Percentiles rank a stretch among this genome's conserved stretches.
phyloP scores from a whole-genome alignment of 2,888 invertebrate species.

The Dioctria rufipes region DNA sequence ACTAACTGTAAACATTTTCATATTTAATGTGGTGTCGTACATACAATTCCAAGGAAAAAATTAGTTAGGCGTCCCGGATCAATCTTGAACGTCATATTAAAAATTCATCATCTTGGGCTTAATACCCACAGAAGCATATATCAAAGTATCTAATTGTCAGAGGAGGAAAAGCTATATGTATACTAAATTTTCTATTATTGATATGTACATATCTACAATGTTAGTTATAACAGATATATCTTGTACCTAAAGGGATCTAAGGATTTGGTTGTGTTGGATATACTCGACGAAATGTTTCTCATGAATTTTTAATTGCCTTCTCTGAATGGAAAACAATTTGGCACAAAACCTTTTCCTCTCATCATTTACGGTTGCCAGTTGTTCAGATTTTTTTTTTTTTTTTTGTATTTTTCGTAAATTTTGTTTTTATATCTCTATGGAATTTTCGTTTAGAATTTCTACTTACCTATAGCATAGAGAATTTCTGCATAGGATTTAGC shows the following conservation, averaged over 20 bases:
- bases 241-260: too few relatives aligned
- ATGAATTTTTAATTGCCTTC: constrained; percentile 7
- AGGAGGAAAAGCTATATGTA: neutral
- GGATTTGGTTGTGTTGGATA: neutral
- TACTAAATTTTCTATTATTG: too few relatives aligned
- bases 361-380: constrained; percentile 8
- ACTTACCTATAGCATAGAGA: neutral
- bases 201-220: too few relatives aligned
- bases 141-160: neutral
- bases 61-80: constrained; percentile 16
- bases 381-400: neutral
- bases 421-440: neutral
- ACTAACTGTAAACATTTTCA: neutral
- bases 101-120: constrained; percentile 1
- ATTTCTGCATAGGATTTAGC: neutral
- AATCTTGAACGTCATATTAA: constrained; percentile 35
- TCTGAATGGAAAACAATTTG: constrained; percentile 8
- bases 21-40: neutral
- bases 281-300: neutral
- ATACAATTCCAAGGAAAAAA: neutral
- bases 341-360: constrained; percentile 8
- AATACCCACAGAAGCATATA: constrained; percentile 5
- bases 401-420: neutral
- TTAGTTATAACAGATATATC: too few relatives aligned
- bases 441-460: neutral